phyloP scores from a whole-genome alignment of 2,888 invertebrate genomes.

The Eupithecia inturbata region DNA sequence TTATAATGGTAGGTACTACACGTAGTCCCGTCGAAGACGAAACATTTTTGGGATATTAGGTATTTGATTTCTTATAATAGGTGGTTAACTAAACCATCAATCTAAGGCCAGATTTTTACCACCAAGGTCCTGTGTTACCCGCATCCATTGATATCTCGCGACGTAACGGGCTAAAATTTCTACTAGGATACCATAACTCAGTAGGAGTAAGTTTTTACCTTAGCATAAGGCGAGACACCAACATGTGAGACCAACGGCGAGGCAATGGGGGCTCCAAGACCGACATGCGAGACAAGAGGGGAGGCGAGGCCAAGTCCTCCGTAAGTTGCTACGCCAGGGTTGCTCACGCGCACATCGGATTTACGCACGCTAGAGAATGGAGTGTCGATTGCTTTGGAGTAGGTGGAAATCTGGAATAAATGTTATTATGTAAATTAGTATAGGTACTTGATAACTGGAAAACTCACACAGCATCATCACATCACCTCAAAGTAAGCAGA shows the following conservation, averaged over 20 bases:
- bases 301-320: slow-evolving; percentile 60
- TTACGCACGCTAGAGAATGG: slow-evolving; percentile 89
- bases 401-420: slow-evolving; percentile 84
- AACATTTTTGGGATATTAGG: no score
- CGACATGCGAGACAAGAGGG: slow-evolving; percentile 68
- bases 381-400: slow-evolving; percentile 88
- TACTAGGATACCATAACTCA: neutral
- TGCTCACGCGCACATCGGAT: slow-evolving; percentile 88
- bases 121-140: neutral
- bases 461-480: no score
- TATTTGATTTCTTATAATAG: no score
- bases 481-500: no score
- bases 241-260: slow-evolving; percentile 69
- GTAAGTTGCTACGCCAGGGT: slow-evolving; percentile 79
- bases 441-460: no score
- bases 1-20: no score
- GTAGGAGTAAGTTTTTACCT: slow-evolving; percentile 52
- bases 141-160: neutral
- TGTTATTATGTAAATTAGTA: neutral
- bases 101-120: neutral
- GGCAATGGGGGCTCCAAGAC: slow-evolving; percentile 55
- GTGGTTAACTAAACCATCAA: no score
- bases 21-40: no score
- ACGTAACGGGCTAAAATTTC: neutral
- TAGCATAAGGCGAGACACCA: slow-evolving; percentile 71